Evolutionary conservation across 2,888 invertebrate species (phyloP).

Genomic region (Troides aeacus): DNA sequence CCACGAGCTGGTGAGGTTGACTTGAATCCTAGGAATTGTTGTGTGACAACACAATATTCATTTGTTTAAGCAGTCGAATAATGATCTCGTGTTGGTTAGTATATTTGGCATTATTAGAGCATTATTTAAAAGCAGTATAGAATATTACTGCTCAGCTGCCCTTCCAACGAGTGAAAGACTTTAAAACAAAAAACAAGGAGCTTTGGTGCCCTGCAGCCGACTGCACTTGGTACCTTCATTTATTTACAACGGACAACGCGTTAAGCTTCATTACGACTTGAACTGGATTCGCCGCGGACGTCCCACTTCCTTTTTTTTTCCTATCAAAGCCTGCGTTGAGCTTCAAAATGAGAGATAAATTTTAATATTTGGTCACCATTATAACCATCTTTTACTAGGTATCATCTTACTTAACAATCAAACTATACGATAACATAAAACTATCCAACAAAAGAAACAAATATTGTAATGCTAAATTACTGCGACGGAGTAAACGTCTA

Average conservation of each 20-base stretch:
- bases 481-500: no score
- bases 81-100: conserved; percentile 68
- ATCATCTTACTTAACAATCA: no score
- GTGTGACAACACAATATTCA: neutral
- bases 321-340: no score
- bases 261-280: conserved; percentile 33
- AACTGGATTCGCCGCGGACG: conserved; percentile 21
- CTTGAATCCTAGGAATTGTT: no score
- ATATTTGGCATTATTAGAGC: conserved; percentile 45
- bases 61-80: conserved; percentile 47
- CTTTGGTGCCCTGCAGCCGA: conserved; percentile 47
- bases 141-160: conserved; percentile 68
- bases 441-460: no score
- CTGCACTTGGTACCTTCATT: conserved; percentile 38
- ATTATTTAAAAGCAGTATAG: conserved; percentile 63
- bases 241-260: conserved; percentile 36
- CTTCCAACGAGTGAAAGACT: conserved; percentile 55
- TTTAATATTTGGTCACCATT: no score
- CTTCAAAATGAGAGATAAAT: no score
- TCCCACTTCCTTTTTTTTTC: conserved; percentile 2
- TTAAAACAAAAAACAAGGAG: conserved; percentile 48
- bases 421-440: no score
- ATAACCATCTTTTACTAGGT: no score
- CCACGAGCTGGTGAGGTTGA: no score
- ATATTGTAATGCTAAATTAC: no score